Conservation (phyloP, 1,140 invertebrate species). For the Brachionus calyciflorus region DNA sequence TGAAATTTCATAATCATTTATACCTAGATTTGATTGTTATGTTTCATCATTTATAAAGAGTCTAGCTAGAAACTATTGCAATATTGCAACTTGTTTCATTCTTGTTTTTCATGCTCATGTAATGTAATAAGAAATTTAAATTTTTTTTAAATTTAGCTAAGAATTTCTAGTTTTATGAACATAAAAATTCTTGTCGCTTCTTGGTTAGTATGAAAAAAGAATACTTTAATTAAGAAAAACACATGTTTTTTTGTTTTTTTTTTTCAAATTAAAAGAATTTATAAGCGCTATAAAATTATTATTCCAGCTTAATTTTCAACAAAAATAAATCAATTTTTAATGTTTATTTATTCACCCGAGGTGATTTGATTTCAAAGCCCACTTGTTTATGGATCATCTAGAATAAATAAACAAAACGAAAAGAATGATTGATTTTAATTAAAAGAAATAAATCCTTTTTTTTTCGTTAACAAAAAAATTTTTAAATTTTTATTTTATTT, state of each 20-base stretch:
- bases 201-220: background rate
- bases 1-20: background rate
- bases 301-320: no score
- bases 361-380: background rate
- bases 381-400: background rate
- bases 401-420: background rate
- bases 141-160: slow-evolving; percentile 3
- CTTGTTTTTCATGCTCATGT: background rate
- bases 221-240: background rate
- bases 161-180: slow-evolving; percentile 16
- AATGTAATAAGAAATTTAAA: slow-evolving; percentile 29
- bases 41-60: slow-evolving; percentile 14
- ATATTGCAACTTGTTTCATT: slow-evolving; percentile 26
- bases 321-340: background rate
- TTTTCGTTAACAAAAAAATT: background rate
- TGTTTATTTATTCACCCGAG: background rate
- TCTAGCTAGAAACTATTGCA: slow-evolving; percentile 28
- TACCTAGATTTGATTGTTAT: slow-evolving; percentile 22
- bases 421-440: no score
- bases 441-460: no score
- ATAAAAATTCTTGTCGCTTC: background rate
- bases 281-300: no score
- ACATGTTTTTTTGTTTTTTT: slow-evolving; percentile 22
- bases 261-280: no score
- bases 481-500: background rate